Base-by-base conservation (phyloP, 2,888 invertebrate genomes). In the Diaprepes abbreviatus region DNA sequence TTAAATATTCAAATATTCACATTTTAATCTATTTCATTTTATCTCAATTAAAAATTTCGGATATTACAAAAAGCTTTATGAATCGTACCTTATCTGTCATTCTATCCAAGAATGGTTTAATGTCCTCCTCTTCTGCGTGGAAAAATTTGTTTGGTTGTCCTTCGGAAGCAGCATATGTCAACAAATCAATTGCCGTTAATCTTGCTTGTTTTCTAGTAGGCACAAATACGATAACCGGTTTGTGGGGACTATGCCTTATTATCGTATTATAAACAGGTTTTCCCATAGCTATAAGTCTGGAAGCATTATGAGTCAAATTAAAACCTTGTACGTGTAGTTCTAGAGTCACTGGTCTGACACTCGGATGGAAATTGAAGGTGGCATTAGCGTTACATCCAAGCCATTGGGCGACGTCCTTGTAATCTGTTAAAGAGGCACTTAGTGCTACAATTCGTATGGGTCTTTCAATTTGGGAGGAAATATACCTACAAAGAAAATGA, bases 361-460 rank as follows among this genome's bases (percentile, higher is more conserved):
- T 97, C 0, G 99, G 98, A 81, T 98, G 98, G 86, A 99, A 99
- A 87, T 99, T 99, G 86, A 98, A 99, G 1, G 96, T 95, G 21
- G 93, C 92, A 77, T 96, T 95, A 1, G 96, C 90, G 77, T 93
- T 93, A 80, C 97, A 97, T 16, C 98, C 98, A 43, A 98, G 86
- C 98, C 98, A 98, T 80, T 96, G 95, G 0, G 97, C 93, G 3
- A 97, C 92, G 84, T 98, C 98, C 74, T 94, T 90, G 0, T 98
- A 97, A 86, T 98, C 98, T 12, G 96, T 94, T 55, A 99, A 86
- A 0, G 98, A 97, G 0, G 97, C 92, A 2, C 96, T 95, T 10
- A 99, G 85, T 0, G 98, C 97, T 31, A 99, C 91, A 62, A 99
- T 96, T 12, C 98, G 89, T 74, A 98, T 96, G 28, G 93, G 93